These are phyloP conservation scores for Stigmatopora argus DNA, from an alignment of 2,113 vertebrate species.

Conservation along the genomic window DNA sequence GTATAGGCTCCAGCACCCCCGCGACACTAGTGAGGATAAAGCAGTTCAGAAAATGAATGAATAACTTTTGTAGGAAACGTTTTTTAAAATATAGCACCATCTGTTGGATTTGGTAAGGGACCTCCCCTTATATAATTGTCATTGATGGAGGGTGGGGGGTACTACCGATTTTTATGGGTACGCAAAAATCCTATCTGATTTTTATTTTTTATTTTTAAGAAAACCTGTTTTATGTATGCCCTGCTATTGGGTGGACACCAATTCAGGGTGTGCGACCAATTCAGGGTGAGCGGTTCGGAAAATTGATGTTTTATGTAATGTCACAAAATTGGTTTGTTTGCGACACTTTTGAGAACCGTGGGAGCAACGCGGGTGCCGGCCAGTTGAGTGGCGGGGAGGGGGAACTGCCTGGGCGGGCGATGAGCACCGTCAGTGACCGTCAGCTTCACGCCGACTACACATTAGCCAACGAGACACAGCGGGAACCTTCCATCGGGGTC, in stretches of 20 bases:
- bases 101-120: not conserved
- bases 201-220: not conserved
- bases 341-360: not conserved
- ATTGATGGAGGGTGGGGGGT: not conserved
- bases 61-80: too few relatives aligned
- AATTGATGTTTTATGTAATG: not conserved
- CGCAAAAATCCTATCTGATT: not conserved
- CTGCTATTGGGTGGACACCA: too few relatives aligned
- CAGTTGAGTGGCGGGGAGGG: not conserved
- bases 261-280: too few relatives aligned
- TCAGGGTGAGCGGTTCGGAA: too few relatives aligned
- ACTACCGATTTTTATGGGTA: not conserved
- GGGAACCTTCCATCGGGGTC: slow-evolving; percentile 30
- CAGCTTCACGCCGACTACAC: slow-evolving; percentile 58
- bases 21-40: too few relatives aligned
- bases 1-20: too few relatives aligned
- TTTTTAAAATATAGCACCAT: not conserved
- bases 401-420: slow-evolving; percentile 10
- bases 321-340: not conserved
- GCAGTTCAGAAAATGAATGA: too few relatives aligned
- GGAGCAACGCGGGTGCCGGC: not conserved
- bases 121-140: not conserved
- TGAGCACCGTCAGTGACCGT: slow-evolving; percentile 54
- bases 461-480: slow-evolving; percentile 24
- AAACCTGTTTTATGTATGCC: not conserved